Evolutionary conservation across 2,888 invertebrate species (phyloP), one percentile per base, ranked within the genome.

Genomic region (Balanococcus diminutus): DNA sequence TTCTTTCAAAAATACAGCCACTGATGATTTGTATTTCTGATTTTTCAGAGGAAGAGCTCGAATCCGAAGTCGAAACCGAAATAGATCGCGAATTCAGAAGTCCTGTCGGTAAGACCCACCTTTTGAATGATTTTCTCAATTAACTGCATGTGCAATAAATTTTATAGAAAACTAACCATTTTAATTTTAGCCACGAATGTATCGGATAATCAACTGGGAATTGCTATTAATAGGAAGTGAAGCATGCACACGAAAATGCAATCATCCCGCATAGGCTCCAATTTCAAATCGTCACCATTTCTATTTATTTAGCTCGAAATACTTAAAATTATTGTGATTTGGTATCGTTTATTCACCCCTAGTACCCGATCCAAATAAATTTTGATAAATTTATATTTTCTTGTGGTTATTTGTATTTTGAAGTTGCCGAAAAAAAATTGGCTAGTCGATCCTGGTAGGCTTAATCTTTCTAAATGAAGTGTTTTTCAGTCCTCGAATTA

Each of bases 11-110:
- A n/a, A n/a, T n/a, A n/a, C n/a, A n/a, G n/a, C n/a, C n/a, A n/a
- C n/a, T n/a, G 5, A 51, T 6, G 0, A 2, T 51, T 42, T 42
- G 36, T 36, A 36, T 36, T 36, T 36, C 4, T 36, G 6, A 19
- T 19, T 19, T 0, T 67, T 67, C 9, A 82, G 82, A 31, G 25
- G 86, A 81, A 82, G 79, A 51, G 11, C 19, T 39, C 5, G 83
- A 51, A n/a, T 36, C 79, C 8, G 84, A 61, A 16, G 31, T 22
- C 6, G 87, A 39, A 31, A 81, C n/a, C 11, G 61, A 84, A 61
- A 36, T 81, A 28, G 81, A 85, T 67, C 56, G 82, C 16, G 85
- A 87, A 56, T 86, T 87, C 46, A 16, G 82, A 72, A 87, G 81
- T 16, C 87, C 87, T 19, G 82, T 87, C 14, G 87, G 87, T 86